phyloP scores from a whole-genome alignment of 2,888 invertebrate genomes.

The Eupithecia insigniata region DNA sequence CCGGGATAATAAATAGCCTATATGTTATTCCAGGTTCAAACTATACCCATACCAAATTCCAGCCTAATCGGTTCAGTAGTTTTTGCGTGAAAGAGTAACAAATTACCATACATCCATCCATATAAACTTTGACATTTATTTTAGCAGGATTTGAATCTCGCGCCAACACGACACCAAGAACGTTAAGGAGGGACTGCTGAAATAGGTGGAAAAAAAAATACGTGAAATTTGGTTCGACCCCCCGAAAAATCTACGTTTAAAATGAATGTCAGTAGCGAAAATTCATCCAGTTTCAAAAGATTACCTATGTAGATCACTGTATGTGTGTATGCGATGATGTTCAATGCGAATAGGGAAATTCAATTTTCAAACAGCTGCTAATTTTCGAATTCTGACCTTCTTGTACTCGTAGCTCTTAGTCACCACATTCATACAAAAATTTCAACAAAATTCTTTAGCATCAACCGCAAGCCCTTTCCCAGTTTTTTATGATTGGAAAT shows the following conservation, averaged over 20 bases:
- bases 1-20: too few species aligned
- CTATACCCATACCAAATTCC: too few species aligned
- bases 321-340: background rate
- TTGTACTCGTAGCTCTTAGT: constrained; percentile 2
- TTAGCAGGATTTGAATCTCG: too few species aligned
- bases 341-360: background rate
- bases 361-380: constrained; percentile 8
- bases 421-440: background rate
- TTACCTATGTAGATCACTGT: background rate
- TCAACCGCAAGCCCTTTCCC: background rate
- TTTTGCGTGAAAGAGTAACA: too few species aligned
- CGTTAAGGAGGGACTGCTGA: too few species aligned
- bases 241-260: background rate
- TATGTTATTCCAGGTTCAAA: too few species aligned
- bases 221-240: too few species aligned
- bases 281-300: background rate
- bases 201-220: too few species aligned
- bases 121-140: too few species aligned
- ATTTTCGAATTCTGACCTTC: constrained; percentile 8
- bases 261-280: background rate
- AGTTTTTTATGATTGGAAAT: background rate
- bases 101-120: too few species aligned
- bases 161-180: too few species aligned
- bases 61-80: too few species aligned
- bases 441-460: background rate